Conservation (phyloP, 2,113 vertebrate species). For the Pyxicephalus adspersus region DNA sequence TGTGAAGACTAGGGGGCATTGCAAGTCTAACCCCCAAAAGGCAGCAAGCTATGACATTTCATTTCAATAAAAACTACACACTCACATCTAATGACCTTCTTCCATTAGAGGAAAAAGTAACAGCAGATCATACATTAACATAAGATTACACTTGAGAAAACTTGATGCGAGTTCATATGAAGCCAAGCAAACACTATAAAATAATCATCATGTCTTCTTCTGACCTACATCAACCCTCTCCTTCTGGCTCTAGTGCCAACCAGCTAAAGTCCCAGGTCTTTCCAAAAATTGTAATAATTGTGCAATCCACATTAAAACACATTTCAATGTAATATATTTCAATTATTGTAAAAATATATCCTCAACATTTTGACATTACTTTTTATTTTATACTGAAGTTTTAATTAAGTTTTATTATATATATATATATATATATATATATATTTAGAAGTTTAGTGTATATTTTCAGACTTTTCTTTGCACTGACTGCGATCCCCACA, state of each 20-base stretch:
- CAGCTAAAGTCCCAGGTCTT: too few species aligned
- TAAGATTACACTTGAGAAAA: slow-evolving; percentile 45
- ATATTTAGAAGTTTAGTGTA: not conserved
- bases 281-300: too few species aligned
- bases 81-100: slow-evolving; percentile 23
- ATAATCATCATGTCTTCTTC: slow-evolving; percentile 44
- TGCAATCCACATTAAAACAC: too few species aligned
- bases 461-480: not conserved
- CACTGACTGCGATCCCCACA: too few species aligned
- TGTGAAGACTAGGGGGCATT: not conserved
- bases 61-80: slow-evolving; percentile 36
- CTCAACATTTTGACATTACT: too few species aligned
- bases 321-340: too few species aligned
- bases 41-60: not conserved
- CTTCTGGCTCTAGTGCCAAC: too few species aligned
- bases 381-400: too few species aligned
- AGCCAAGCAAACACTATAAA: slow-evolving; percentile 30
- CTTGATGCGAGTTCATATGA: slow-evolving; percentile 39
- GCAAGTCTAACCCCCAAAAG: not conserved
- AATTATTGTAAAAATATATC: too few species aligned
- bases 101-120: slow-evolving; percentile 40
- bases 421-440: not conserved
- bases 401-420: not conserved
- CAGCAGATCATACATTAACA: slow-evolving; percentile 40
- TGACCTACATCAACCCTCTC: slow-evolving; percentile 26